phyloP scores from a whole-genome alignment of 1,140 invertebrate species.

The Pseudomyrmex pallidus region DNA sequence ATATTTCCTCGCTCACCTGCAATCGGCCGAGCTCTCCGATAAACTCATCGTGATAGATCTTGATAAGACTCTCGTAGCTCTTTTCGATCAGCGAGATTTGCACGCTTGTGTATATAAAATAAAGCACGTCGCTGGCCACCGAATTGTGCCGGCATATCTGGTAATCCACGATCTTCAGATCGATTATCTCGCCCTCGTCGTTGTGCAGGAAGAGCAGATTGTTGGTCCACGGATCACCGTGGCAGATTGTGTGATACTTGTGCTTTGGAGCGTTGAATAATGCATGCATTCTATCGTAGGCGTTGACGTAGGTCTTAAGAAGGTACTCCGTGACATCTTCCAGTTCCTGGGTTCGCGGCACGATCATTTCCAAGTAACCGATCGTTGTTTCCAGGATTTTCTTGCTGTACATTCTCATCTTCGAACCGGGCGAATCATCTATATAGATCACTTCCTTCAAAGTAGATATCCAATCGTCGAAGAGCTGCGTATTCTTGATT shows the following conservation, averaged over 20 bases:
- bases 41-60: conserved; percentile 75
- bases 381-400: conserved; percentile 37
- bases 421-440: background rate
- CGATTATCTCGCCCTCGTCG: conserved; percentile 28
- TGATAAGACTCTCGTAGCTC: conserved; percentile 76
- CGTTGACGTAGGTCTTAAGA: conserved; percentile 2
- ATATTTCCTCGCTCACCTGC: conserved; percentile 34
- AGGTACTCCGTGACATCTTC: conserved; percentile 4
- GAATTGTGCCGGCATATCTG: conserved; percentile 79
- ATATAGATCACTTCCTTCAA: conserved; percentile 72
- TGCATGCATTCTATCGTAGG: conserved; percentile 42
- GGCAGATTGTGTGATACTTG: conserved; percentile 77
- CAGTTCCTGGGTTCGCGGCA: conserved; percentile 54
- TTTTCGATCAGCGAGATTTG: conserved; percentile 71
- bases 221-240: conserved; percentile 84
- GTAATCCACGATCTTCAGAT: conserved; percentile 80
- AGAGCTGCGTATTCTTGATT: conserved; percentile 70
- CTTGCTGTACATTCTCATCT: conserved; percentile 50
- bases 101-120: conserved; percentile 80
- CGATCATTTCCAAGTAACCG: conserved; percentile 62
- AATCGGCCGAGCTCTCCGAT: conserved; percentile 58
- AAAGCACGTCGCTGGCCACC: conserved; percentile 76
- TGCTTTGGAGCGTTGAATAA: conserved; percentile 36
- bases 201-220: conserved; percentile 81
- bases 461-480: conserved; percentile 59